Evolutionary conservation across 2,888 invertebrate genomes (phyloP), one percentile per base, ranked within the genome.

Genomic region (Herminia tarsipennalis): DNA sequence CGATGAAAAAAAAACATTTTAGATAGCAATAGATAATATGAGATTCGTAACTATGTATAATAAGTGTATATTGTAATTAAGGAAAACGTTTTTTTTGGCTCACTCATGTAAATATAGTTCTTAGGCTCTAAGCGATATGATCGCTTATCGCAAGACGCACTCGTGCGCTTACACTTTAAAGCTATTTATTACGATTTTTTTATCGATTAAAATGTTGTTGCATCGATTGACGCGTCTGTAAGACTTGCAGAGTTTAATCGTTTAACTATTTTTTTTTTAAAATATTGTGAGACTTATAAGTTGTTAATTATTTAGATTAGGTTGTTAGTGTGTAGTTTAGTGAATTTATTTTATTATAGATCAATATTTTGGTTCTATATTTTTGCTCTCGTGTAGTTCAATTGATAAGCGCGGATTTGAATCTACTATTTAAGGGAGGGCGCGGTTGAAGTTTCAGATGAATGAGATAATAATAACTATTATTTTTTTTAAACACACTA

Each of bases 81-180:
- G 73, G 59, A 64, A 58, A 70, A 46, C 45, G 39, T 53, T 60
- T 65, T 67, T 70, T 71, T 65, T 72, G 61, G 79, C 81, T 85
- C 85, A 80, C 77, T 47, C 55, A 14, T 88, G 88, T 89, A 88
- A 70, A 88, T 89, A 88, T 86, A 86, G 81, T 53, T 33, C 41
- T 54, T 76, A 78, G 70, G 72, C 55, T 46, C 56, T 41, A 57
- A 62, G 86, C 85, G 76, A 87, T 88, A 39, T 75, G 56, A 77
- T 77, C 78, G 76, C 76, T 70, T 39, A 56, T 61, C 51, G 67
- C 60, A 60, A 56, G 48, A 59, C 61, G 70, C 76, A 70, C 69
- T 58, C 36, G 58, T 71, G 78, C 70, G 83, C 77, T 78, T 79
- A 69, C 63, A 69, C 63, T 65, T 58, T 63, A 67, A 70, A 74